Percentiles rank a stretch among this genome's conserved stretches.
Conservation (phyloP, 2,797 vertebrate species). For the Microctenopoma steveboyesi region DNA sequence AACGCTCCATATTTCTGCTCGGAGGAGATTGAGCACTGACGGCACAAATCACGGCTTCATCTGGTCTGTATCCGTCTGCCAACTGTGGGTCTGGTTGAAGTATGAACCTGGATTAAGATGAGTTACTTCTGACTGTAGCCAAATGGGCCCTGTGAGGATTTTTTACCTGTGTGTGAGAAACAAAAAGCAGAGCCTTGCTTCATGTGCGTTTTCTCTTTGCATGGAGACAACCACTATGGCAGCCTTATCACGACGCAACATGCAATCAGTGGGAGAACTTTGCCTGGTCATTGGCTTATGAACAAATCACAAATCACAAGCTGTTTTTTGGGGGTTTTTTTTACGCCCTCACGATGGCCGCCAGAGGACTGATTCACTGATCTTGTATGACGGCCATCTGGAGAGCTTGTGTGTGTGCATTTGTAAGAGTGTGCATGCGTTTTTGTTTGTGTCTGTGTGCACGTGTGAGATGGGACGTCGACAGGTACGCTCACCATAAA, state of each 20-base stretch:
- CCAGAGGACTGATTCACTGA: conserved; percentile 71
- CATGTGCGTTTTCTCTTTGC: conserved; percentile 47
- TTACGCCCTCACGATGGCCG: conserved; percentile 65
- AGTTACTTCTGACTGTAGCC: conserved; percentile 51
- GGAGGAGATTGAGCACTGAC: conserved; percentile 53
- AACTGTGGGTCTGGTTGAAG: conserved; percentile 56
- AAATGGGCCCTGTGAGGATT: conserved; percentile 56
- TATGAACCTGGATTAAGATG: conserved; percentile 71
- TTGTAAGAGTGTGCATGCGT: conserved; percentile 11
- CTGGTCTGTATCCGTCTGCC: conserved; percentile 60
- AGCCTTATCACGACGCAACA: conserved; percentile 72
- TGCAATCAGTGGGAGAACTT: conserved; percentile 68
- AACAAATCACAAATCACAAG: conserved; percentile 74
- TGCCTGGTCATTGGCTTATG: conserved; percentile 69
- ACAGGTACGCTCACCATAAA: conserved; percentile 62
- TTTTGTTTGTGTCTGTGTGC: conserved; percentile 16
- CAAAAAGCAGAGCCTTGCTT: conserved; percentile 52
- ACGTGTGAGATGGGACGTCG: conserved; percentile 22
- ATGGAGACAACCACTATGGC: conserved; percentile 66
- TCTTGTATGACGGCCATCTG: conserved; percentile 76
- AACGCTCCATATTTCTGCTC: conserved; percentile 48
- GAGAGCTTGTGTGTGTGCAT: conserved; percentile 45
- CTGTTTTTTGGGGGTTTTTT: conserved; percentile 47
- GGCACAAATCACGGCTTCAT: conserved; percentile 59
- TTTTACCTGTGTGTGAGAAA: conserved; percentile 52